Base-by-base conservation (phyloP, 2,797 vertebrate species). In the Vireo griseus region DNA sequence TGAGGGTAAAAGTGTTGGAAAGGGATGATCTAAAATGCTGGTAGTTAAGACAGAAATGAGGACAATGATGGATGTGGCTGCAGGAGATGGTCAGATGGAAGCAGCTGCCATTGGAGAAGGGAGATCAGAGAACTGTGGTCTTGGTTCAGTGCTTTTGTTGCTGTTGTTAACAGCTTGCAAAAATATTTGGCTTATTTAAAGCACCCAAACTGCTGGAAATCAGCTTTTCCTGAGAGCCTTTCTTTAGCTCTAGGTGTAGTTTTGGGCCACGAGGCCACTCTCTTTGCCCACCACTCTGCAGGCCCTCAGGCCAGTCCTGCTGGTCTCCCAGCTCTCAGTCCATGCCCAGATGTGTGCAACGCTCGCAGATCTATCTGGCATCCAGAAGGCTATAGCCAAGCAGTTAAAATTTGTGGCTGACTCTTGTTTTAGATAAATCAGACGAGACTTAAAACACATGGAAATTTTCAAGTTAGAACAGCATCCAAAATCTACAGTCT, bases 391-490 rank as follows among this genome's bases (percentile, higher is more conserved):
- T 65, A 86, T 6, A 55, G 75, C 79, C 88, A 84, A 91, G 68
- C 89, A 96, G 93, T 93, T 96, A 94, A 92, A 94, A 91, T 66
- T 67, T 94, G 94, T 82, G 87, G 88, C 65, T 75, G 79, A 95
- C 83, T 93, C 94, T 95, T 81, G 37, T 40, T 90, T 93, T 69
- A 95, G 96, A 96, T 95, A 97, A 96, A 95, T 95, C 90, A 96
- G 94, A 94, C 13, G 31, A 95, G 88, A 87, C 94, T 92, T 90
- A 86, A 97, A 97, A 96, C 94, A 96, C 93, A 95, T 95, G 96
- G 96, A 94, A 96, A 96, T 97, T 92, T 92, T 95, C 88, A 96
- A 93, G 90, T 87, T 65, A 95, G 94, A 91, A 95, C 72, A 86
- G 72, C 91, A 65, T 95, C 94, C 92, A 96, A 96, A 93, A 96